Base-by-base conservation (phyloP, 2,113 vertebrate genomes). In the Mustela lutreola region DNA sequence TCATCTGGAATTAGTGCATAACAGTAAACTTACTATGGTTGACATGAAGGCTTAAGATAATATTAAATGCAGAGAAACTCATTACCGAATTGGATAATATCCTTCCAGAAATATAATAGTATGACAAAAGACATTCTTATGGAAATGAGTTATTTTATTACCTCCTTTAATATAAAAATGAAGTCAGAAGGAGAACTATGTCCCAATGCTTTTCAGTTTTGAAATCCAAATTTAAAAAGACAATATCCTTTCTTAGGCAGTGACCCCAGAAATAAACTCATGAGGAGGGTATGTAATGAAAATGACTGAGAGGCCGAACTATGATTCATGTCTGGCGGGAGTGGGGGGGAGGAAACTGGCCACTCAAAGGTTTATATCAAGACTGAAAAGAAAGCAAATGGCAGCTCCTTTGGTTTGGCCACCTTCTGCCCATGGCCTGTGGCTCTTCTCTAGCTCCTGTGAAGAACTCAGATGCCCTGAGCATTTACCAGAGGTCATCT, bases 121-220 rank as follows among this genome's bases (percentile, higher is more conserved):
- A 21, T 58, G 67, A 97, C 97, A 96, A 89, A 95, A 97, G 33
- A 71, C 33, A 53, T 73, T 96, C 67, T 97, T 94, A 97, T 98
- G 95, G 84, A 96, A 98, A 96, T 96, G 31, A 96, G 95, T 95
- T 84, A 90, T 97, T 97, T 98, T 19, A 89, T 98, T 96, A 89
- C 94, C 92, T 79, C 39, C 42, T 85, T 94, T 94, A 97, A 92
- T 87, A 67, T 79, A 94, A 97, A 97, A 91, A 93, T 3, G 0
- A 94, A 98, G 80, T 63, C 63, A 94, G 91, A 96, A 97, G 73
- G 63, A 95, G 0, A 0, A 36, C 63, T 45, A 71, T 14, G 26
- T 75, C 84, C 87, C 22, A 48, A 4, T 63, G 80, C 58, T 95
- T 71, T 97, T 53, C 91, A 89, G 56, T 91, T 95, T 53, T 97